A percentile compares a stretch with the other conserved stretches of the same genome.
These are phyloP conservation scores for Cervus canadensis DNA, from an alignment of 2,113 vertebrate genomes.

Conservation along the genomic window DNA sequence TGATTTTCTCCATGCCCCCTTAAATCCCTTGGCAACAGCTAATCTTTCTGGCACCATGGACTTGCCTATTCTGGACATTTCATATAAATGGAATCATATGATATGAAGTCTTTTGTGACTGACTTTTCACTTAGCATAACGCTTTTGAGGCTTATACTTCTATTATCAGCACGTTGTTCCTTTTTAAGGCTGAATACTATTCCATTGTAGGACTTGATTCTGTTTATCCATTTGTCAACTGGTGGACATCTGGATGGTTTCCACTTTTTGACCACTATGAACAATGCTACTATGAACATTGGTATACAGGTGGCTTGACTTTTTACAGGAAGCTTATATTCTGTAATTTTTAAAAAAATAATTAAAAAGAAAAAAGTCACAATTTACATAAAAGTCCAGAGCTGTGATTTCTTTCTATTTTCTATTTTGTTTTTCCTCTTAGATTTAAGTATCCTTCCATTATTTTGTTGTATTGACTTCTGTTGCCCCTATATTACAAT, in stretches of 20 bases:
- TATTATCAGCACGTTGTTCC: background rate
- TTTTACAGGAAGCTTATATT: background rate
- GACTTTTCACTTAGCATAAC: background rate
- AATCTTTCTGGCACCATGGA: background rate
- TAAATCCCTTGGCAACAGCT: background rate
- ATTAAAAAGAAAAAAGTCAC: background rate
- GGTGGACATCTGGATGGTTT: background rate
- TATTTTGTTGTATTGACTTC: background rate
- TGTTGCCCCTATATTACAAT: background rate
- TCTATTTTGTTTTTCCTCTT: background rate
- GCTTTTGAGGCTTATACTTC: background rate
- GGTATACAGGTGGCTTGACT: background rate
- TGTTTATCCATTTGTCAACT: background rate
- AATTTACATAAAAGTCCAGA: background rate
- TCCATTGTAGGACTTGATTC: background rate
- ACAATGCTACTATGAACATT: background rate
- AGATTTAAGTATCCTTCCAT: background rate
- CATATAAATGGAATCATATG: background rate
- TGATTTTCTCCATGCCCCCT: background rate
- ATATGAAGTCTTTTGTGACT: background rate
- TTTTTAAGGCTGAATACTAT: background rate
- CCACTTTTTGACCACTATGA: background rate
- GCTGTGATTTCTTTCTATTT: background rate
- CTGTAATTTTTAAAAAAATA: background rate
- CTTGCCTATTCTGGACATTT: background rate